Base-by-base conservation (phyloP, 1,140 invertebrate species). In the Euwallacea similis region DNA sequence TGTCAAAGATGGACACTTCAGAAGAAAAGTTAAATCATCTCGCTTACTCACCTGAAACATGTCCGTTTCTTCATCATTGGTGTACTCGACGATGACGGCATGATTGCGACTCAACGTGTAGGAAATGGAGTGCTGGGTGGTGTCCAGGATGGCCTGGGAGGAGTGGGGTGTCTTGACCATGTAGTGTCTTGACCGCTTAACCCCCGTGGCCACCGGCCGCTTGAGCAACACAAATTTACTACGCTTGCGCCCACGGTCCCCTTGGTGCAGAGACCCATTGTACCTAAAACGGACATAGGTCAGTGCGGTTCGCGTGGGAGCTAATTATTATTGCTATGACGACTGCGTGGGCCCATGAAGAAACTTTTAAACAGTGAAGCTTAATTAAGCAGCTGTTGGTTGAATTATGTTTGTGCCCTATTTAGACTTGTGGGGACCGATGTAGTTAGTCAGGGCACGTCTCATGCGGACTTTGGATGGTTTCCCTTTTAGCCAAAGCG, bases 41-140 rank as follows among this genome's bases (percentile, higher is more conserved):
- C 33, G 13, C 6, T 1, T 42, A 69, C 42, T 56, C 83, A 96
- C 95, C 88, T 99, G 97, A 85, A 98, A 98, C 96, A 99, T 98
- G 82, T 98, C 97, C 44, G 95, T 98, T 79, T 95, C 91, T 66
- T 93, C 89, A 83, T 98, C 96, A 78, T 91, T 91, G 73, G 91
- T 93, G 83, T 98, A 99, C 84, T 98, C 96, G 13, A 98, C 96
- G 78, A 99, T 97, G 75, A 98, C 94, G 63, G 97, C 95, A 85
- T 98, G 95, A 80, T 93, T 98, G 83, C 96, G 87, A 65, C 93
- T 96, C 75, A 98, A 87, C 60, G 97, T 98, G 83, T 98, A 99
- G 1, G 96, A 98, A 80, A 99, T 98, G 50, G 95, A 97, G 85
- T 98, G 97, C 82, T 93, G 91, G 80, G 86, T 90, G 71, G 89